Percentiles rank a stretch among this genome's conserved stretches.
Conservation (phyloP, 2,888 invertebrate genomes). For the Andricus quercusramuli region DNA sequence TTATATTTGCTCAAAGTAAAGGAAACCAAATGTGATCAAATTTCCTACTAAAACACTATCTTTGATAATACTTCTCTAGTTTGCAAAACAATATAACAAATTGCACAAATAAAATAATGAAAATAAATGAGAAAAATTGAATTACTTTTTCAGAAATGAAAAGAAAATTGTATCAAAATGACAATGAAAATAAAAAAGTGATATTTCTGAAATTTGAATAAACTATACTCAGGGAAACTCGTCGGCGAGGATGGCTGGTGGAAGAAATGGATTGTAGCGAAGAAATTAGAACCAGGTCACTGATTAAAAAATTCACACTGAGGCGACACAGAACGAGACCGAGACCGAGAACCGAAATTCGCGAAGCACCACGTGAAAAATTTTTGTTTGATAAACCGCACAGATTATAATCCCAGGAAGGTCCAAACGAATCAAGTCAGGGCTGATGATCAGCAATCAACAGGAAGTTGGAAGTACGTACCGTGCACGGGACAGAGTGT, state of each 20-base stretch:
- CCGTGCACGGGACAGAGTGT: slow-evolving; percentile 78
- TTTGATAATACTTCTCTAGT: background rate
- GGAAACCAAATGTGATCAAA: background rate
- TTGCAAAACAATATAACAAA: background rate
- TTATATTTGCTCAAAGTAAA: background rate
- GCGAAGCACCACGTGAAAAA: slow-evolving; percentile 18
- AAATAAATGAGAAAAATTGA: background rate
- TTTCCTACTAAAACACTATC: background rate
- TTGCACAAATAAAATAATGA: background rate
- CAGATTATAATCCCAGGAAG: slow-evolving; percentile 29
- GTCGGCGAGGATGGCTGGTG: background rate
- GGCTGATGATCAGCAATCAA: slow-evolving; percentile 25
- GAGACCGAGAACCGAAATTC: slow-evolving; percentile 4
- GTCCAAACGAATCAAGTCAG: background rate
- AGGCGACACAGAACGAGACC: slow-evolving; percentile 14
- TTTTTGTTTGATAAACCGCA: slow-evolving; percentile 13
- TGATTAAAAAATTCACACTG: slow-evolving; percentile 15
- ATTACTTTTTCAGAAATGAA: background rate
- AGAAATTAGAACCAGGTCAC: slow-evolving; percentile 18
- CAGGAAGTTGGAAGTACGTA: slow-evolving; percentile 65
- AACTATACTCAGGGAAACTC: slow-evolving; percentile 18
- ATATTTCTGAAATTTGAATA: background rate
- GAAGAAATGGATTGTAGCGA: slow-evolving; percentile 4
- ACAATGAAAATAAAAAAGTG: no score
- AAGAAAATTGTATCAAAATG: background rate